These are phyloP conservation scores for Etheostoma perlongum DNA, from an alignment of 2,797 vertebrate genomes.

Conservation along the genomic window DNA sequence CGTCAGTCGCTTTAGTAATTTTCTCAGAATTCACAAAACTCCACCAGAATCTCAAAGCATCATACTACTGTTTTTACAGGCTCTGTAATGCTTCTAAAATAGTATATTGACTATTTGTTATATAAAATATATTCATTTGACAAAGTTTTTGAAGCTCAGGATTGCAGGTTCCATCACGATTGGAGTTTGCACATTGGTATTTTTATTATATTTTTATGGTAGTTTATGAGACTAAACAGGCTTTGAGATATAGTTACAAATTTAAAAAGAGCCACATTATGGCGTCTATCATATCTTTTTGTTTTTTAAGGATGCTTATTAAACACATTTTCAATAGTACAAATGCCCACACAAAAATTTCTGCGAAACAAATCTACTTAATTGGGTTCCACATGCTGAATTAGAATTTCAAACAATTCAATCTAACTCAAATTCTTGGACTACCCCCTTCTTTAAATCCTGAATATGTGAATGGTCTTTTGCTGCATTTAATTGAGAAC, in stretches of 20 bases:
- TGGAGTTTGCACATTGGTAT: too few relatives aligned
- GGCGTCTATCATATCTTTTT: neutral
- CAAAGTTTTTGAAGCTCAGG: too few relatives aligned
- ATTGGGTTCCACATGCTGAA: neutral
- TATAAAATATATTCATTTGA: too few relatives aligned
- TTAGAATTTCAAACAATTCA: neutral
- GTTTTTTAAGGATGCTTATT: neutral
- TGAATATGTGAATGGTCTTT: neutral
- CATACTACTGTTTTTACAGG: neutral
- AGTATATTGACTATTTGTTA: too few relatives aligned
- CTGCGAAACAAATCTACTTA: too few relatives aligned
- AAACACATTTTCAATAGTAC: neutral
- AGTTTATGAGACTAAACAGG: neutral
- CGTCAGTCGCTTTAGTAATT: neutral
- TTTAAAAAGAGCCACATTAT: neutral
- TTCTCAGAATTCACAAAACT: neutral
- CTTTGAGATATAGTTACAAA: neutral
- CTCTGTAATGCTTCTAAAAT: neutral
- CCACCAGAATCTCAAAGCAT: neutral
- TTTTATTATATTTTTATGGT: too few relatives aligned
- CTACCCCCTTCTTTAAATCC: neutral
- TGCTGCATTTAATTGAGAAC: neutral
- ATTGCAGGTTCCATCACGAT: too few relatives aligned
- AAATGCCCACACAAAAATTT: neutral
- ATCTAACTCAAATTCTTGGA: neutral